A percentile compares a stretch with the other conserved stretches of the same genome.
phyloP scores from a whole-genome alignment of 1,140 invertebrate genomes.

The Aphis gossypii region DNA sequence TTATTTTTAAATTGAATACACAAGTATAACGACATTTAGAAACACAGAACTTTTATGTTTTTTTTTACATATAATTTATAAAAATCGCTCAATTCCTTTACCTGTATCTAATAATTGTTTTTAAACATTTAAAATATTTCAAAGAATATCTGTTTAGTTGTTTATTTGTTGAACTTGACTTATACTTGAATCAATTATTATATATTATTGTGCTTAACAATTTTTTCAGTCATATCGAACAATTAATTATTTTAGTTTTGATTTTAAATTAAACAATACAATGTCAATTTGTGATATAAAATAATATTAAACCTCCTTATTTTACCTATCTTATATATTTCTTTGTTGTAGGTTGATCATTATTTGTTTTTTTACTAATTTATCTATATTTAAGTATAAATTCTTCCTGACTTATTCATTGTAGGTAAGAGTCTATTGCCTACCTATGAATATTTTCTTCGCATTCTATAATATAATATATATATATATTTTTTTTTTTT shows the following conservation, averaged over 20 bases:
- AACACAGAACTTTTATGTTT: not conserved
- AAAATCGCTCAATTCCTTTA: slow-evolving; percentile 34
- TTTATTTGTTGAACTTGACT: slow-evolving; percentile 23
- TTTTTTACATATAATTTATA: not conserved
- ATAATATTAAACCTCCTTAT: slow-evolving; percentile 26
- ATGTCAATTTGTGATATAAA: slow-evolving; percentile 56
- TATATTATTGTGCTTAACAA: slow-evolving; percentile 20
- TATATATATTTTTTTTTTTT: slow-evolving; percentile 30
- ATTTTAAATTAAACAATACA: slow-evolving; percentile 49
- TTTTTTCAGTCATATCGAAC: slow-evolving; percentile 47
- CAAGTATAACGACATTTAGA: not conserved
- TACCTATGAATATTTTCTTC: slow-evolving; percentile 9
- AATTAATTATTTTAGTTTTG: slow-evolving; percentile 51
- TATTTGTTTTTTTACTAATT: not conserved
- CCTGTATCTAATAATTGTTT: not conserved
- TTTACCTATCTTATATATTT: slow-evolving; percentile 35
- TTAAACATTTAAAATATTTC: not conserved
- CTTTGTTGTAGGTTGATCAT: slow-evolving; percentile 29
- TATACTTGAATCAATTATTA: not conserved
- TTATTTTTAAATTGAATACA: slow-evolving; percentile 34
- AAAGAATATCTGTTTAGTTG: slow-evolving; percentile 1
- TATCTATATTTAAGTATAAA: slow-evolving; percentile 10
- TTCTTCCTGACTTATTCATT: not conserved
- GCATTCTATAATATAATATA: not conserved
- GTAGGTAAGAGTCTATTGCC: not conserved